Evolutionary conservation across 1,140 invertebrate species (phyloP), one percentile per base, ranked within the genome.

Genomic region (Aethina tumida): DNA sequence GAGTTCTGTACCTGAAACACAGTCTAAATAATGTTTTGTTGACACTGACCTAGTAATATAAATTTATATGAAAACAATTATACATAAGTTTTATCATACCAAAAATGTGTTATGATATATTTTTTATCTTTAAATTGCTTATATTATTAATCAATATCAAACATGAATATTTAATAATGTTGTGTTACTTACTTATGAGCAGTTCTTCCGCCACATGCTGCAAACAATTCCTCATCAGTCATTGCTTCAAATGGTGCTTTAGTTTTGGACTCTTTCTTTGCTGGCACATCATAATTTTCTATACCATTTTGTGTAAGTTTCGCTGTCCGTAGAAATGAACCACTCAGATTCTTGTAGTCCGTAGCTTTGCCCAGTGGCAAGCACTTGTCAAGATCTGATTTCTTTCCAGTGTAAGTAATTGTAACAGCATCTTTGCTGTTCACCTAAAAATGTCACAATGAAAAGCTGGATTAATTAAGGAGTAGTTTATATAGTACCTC

Each of bases 201-300:
- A 20, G 84, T 90, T 52, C 83, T 65, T 4, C 81, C 81, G 29
- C 71, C 76, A 62, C 84, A 88, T 5, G 76, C 73, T 31, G 73
- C 73, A 60, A 87, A 83, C 14, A 89, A 59, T 46, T 87, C 75
- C 47, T 88, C 84, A 63, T 88, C 84, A 7, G 75, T 76, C 41
- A 83, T 56, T 38, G 60, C 58, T 22, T 52, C 43, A 7, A 60
- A 54, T 20, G 30, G 10, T 19, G 32, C 26, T 37, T 43, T 20
- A 1, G 39, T 15, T 24, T 46, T 51, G 27, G 58, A 47, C 34
- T 64, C 59, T 20, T 49, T 61, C 9, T 50, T 43, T 3, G 50
- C 48, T 24, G 60, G 57, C 26, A 43, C 15, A 15, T 33, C 27
- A 33, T 54, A 52, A 19, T 45, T 39, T 25, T 55, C 41, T 19